Conservation (phyloP, 2,113 vertebrate species). For the Coptodon rendalli region DNA sequence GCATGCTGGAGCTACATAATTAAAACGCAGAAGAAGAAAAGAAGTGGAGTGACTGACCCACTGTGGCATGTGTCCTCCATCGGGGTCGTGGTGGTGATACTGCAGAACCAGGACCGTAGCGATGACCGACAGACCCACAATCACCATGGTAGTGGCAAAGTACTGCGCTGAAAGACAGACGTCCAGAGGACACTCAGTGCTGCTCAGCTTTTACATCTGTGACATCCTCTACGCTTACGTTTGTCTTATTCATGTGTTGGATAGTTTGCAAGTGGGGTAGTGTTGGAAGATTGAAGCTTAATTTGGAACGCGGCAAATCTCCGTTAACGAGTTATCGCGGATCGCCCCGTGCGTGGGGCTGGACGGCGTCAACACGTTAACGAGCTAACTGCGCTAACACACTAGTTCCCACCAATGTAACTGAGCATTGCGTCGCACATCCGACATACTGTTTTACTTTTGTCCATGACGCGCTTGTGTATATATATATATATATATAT, state of each 20-base stretch:
- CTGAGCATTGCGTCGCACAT: no score
- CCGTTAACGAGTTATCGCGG: no score
- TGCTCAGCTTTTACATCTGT: not conserved
- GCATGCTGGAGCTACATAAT: not conserved
- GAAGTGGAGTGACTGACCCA: conserved; percentile 74
- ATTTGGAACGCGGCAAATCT: no score
- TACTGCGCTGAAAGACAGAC: conserved; percentile 81
- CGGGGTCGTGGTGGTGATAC: conserved; percentile 87
- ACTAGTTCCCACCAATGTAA: no score
- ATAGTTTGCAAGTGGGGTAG: no score
- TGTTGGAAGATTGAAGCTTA: no score
- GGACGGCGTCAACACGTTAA: no score
- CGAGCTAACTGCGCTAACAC: no score
- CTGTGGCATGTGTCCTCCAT: conserved; percentile 88
- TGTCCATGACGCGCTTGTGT: no score
- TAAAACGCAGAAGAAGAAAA: not conserved
- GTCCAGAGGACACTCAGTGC: not conserved
- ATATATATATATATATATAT: no score
- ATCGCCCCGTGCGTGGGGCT: no score
- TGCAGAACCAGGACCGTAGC: conserved; percentile 88
- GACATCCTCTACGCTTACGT: not conserved
- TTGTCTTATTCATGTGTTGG: not conserved
- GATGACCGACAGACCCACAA: conserved; percentile 87
- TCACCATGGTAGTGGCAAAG: conserved; percentile 93
- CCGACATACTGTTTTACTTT: no score